Evolutionary conservation across 2,797 vertebrate genomes (phyloP).

Genomic region (Staurois parvus): DNA sequence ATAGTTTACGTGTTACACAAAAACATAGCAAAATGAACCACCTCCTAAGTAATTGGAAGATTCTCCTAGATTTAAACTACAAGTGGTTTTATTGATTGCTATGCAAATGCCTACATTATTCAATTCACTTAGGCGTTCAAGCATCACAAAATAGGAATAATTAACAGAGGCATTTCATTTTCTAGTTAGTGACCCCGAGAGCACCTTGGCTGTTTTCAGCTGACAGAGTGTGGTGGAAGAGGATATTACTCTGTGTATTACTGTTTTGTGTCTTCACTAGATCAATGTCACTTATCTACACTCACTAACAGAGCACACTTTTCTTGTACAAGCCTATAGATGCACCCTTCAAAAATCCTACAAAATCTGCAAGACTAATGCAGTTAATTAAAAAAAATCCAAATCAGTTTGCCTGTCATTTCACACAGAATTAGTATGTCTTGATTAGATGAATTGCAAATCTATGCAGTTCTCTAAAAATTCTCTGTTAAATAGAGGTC

Average conservation of each 20-base stretch:
- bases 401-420: neutral
- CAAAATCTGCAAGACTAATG: neutral
- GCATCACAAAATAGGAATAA: constrained; percentile 35
- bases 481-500: neutral
- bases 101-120: constrained; percentile 38
- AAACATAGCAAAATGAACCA: neutral
- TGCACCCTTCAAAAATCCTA: neutral
- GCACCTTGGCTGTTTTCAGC: constrained; percentile 36
- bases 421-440: neutral
- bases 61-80: constrained; percentile 34
- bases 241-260: constrained; percentile 39
- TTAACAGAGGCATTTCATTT: constrained; percentile 23
- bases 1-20: neutral
- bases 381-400: neutral
- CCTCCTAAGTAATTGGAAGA: constrained; percentile 7
- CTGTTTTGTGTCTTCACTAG: constrained; percentile 28
- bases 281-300: constrained; percentile 15
- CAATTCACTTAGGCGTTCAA: constrained; percentile 32
- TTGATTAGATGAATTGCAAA: neutral
- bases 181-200: constrained; percentile 39
- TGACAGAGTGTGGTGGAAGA: constrained; percentile 21
- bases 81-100: constrained; percentile 42
- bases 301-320: constrained; percentile 21
- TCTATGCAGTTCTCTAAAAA: neutral
- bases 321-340: constrained; percentile 24